These are phyloP conservation scores for Enoplosus armatus DNA, from an alignment of 2,797 vertebrate genomes.

Conservation along the genomic window DNA sequence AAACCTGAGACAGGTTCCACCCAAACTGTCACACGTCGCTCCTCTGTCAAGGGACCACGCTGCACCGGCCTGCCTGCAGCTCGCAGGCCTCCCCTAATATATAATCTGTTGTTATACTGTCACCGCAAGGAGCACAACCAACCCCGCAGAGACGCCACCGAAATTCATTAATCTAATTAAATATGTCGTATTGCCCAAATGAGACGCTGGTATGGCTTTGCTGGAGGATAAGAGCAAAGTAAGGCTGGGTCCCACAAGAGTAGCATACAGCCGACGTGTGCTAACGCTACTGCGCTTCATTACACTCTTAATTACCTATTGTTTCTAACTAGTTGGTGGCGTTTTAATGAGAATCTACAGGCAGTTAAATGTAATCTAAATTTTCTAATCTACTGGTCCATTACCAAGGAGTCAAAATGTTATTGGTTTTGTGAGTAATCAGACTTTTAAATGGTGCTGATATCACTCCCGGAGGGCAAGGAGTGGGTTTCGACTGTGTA, in stretches of 20 bases:
- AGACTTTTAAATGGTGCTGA: constrained; percentile 89
- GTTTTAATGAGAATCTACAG: constrained; percentile 99
- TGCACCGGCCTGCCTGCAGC: constrained; percentile 90
- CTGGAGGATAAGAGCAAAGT: constrained; percentile 99
- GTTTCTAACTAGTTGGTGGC: constrained; percentile 99
- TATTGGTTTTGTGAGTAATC: constrained; percentile 91
- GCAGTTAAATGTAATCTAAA: constrained; percentile 89
- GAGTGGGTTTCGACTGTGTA: constrained; percentile 83
- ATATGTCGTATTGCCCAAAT: constrained; percentile 99
- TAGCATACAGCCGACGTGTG: constrained; percentile 92
- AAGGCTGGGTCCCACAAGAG: constrained; percentile 98
- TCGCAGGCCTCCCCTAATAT: constrained; percentile 88
- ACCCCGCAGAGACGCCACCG: constrained; percentile 93
- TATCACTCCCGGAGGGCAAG: constrained; percentile 84
- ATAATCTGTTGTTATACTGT: constrained; percentile 98
- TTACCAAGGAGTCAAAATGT: constrained; percentile 89
- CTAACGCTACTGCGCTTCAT: constrained; percentile 97
- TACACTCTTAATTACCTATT: constrained; percentile 99
- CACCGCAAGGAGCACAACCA: constrained; percentile 93
- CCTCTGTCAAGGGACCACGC: constrained; percentile 83
- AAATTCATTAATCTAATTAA: constrained; percentile 99
- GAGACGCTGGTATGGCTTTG: constrained; percentile 95
- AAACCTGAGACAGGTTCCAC: constrained; percentile 83
- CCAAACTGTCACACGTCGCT: constrained; percentile 86
- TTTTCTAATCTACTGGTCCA: constrained; percentile 91